Percentiles rank a stretch among this genome's conserved stretches.
Conservation (phyloP, 2,797 vertebrate species). For the Odontamblyopus rebecca region DNA sequence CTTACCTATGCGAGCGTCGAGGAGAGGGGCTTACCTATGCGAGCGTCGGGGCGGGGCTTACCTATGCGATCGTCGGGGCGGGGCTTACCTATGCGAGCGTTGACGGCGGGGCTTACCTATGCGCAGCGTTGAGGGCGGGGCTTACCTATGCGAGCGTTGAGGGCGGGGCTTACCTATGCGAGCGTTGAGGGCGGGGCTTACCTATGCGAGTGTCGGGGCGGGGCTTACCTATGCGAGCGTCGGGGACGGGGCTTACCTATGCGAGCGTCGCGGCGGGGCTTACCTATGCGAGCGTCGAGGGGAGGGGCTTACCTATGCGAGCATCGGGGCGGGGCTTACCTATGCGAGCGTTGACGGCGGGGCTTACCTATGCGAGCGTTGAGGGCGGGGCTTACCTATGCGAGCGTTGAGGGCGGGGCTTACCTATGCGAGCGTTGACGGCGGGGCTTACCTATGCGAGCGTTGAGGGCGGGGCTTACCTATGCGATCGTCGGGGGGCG, state of each 20-base stretch:
- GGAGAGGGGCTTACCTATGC: no score
- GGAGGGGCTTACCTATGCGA: slow-evolving; percentile 11
- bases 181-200: slow-evolving; percentile 12
- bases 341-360: no score
- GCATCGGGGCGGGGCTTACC: no score
- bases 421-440: no score
- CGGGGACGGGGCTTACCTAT: not conserved
- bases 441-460: no score
- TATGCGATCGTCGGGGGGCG: no score
- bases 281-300: no score
- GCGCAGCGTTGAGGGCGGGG: not conserved
- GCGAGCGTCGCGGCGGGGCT: not conserved
- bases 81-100: not conserved
- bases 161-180: not conserved
- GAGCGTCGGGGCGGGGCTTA: no score
- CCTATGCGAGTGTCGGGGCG: not conserved
- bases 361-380: no score
- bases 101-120: not conserved
- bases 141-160: slow-evolving; percentile 11
- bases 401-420: slow-evolving; percentile 12
- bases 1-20: no score
- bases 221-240: not conserved
- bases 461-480: no score
- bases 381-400: not conserved
- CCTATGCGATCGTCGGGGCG: no score